Conservation (phyloP, 2,113 vertebrate genomes). For the Lanius ludovicianus region DNA sequence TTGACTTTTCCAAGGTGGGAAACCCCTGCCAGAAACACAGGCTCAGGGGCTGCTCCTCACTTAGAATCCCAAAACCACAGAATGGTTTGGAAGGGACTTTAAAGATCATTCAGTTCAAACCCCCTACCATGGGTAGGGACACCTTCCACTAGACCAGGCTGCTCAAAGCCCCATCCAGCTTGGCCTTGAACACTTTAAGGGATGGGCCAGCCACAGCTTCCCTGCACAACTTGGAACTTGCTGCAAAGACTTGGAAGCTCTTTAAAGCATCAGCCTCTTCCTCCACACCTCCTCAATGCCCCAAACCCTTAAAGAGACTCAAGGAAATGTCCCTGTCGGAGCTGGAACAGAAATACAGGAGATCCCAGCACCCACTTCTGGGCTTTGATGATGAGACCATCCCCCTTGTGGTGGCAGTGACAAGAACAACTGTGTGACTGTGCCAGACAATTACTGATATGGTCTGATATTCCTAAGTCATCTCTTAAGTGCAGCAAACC, state of each 20-base stretch:
- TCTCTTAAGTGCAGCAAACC: not conserved
- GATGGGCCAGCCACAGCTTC: not conserved
- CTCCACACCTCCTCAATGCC: not conserved
- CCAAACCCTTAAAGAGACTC: not conserved
- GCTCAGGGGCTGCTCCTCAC: not conserved
- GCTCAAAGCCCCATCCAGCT: not conserved
- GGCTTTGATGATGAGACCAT: not conserved
- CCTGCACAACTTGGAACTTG: not conserved
- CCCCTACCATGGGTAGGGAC: not conserved
- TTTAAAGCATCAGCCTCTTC: not conserved
- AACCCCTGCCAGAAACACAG: not conserved
- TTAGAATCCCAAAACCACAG: not conserved
- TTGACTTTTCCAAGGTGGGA: not conserved
- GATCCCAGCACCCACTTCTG: not conserved
- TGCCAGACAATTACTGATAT: not conserved
- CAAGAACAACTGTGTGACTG: not conserved
- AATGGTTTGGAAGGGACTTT: not conserved
- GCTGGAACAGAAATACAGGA: not conserved
- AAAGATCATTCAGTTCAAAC: not conserved
- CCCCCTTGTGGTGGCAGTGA: not conserved
- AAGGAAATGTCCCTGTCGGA: not conserved
- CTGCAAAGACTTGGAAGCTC: not conserved
- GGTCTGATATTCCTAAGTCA: not conserved
- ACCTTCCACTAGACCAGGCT: not conserved
- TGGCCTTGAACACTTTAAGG: not conserved